Evolutionary conservation across 1,140 invertebrate species (phyloP).

Genomic region (Drosophila azteca): DNA sequence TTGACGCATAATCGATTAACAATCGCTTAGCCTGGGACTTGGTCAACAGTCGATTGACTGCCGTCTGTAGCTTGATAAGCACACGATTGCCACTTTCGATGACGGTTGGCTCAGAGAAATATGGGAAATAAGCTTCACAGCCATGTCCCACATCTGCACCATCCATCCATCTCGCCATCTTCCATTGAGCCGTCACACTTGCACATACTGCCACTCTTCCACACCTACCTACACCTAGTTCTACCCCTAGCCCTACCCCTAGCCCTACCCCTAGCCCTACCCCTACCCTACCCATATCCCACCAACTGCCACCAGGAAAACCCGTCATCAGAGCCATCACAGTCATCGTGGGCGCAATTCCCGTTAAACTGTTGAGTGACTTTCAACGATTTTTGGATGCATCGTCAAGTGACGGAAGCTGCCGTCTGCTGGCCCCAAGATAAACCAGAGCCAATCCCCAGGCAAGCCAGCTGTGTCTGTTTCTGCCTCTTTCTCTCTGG

Average conservation of each 20-base stretch:
- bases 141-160: conserved; percentile 15
- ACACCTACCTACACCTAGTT: neutral
- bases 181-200: conserved; percentile 16
- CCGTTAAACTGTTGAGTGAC: conserved; percentile 77
- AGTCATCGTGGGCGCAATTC: conserved; percentile 30
- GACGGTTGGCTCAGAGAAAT: too few species aligned
- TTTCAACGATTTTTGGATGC: conserved; percentile 77
- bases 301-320: too few species aligned
- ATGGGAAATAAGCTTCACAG: too few species aligned
- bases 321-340: neutral
- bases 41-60: conserved; percentile 16
- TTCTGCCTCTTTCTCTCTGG: neutral
- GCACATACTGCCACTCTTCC: neutral
- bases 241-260: neutral
- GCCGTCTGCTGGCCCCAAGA: conserved; percentile 49
- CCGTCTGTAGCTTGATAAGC: conserved; percentile 7
- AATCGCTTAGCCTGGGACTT: neutral
- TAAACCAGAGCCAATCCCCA: conserved; percentile 37
- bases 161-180: conserved; percentile 6
- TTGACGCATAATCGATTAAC: conserved; percentile 10
- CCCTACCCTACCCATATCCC: neutral
- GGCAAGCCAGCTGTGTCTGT: conserved; percentile 29
- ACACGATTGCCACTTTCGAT: too few species aligned
- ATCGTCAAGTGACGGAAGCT: conserved; percentile 64
- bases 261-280: neutral